phyloP scores from a whole-genome alignment of 1,140 invertebrate species.

The Lordiphosa collinella region DNA sequence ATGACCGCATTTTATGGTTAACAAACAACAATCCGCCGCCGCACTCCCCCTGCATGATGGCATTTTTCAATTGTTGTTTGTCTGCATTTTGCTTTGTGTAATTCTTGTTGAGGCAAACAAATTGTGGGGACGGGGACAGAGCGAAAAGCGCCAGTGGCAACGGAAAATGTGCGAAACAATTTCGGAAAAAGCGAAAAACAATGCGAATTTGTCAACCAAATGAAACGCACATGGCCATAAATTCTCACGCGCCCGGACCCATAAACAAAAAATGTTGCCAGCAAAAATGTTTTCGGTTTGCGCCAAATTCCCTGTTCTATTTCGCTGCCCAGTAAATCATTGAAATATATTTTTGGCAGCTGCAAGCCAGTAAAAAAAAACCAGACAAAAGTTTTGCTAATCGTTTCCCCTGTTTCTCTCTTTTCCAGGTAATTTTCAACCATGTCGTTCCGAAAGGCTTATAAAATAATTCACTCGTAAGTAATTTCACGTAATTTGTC shows the following conservation, averaged over 20 bases:
- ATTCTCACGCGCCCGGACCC: constrained; percentile 18
- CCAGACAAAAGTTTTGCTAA: constrained; percentile 7
- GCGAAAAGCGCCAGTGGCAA: background rate
- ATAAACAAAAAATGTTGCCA: constrained; percentile 39
- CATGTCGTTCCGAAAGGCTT: constrained; percentile 12
- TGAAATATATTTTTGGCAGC: constrained; percentile 8
- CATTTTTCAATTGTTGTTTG: constrained; percentile 51
- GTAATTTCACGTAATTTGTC: constrained; percentile 53
- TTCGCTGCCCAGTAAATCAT: constrained; percentile 20
- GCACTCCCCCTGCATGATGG: constrained; percentile 33
- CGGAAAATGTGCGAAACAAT: constrained; percentile 27
- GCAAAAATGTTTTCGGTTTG: constrained; percentile 23
- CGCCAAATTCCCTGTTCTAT: background rate
- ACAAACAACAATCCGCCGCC: constrained; percentile 2
- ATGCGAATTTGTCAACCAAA: constrained; percentile 54
- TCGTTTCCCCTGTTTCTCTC: constrained; percentile 17
- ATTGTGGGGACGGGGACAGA: background rate
- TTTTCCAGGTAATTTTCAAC: constrained; percentile 47
- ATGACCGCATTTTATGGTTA: constrained; percentile 54
- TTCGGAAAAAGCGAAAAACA: constrained; percentile 32
- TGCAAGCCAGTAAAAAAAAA: constrained; percentile 2
- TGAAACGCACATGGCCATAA: constrained; percentile 48
- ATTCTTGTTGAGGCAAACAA: constrained; percentile 24
- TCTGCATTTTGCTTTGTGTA: constrained; percentile 42
- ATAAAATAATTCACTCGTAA: constrained; percentile 42